These are phyloP conservation scores for Steromphala cineraria DNA, from an alignment of 2,888 invertebrate genomes.

Conservation along the genomic window DNA sequence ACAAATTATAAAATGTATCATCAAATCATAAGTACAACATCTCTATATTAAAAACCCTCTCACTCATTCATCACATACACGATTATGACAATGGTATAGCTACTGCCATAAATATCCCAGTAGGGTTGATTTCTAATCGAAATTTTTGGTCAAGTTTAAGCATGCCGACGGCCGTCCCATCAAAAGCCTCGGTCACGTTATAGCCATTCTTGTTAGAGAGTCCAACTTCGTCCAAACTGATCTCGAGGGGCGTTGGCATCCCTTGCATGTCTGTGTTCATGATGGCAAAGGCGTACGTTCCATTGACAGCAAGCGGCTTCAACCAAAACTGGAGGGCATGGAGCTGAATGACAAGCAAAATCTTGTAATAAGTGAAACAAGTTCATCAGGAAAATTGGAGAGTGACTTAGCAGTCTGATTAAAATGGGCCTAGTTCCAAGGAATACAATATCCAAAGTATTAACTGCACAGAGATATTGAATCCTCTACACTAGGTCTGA, in stretches of 20 bases:
- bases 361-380: not conserved
- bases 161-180: constrained; percentile 39
- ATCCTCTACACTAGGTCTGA: too few relatives aligned
- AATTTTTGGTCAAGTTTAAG: constrained; percentile 38
- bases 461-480: too few relatives aligned
- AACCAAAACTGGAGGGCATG: constrained; percentile 88
- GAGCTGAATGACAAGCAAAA: too few relatives aligned
- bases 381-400: too few relatives aligned
- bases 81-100: not conserved
- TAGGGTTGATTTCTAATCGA: constrained; percentile 10
- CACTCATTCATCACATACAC: not conserved
- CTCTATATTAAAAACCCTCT: too few relatives aligned
- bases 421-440: too few relatives aligned
- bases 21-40: too few relatives aligned
- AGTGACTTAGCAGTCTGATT: not conserved
- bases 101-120: constrained; percentile 23
- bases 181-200: constrained; percentile 53
- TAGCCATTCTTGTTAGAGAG: constrained; percentile 40
- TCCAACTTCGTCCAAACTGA: constrained; percentile 43
- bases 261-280: constrained; percentile 50
- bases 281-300: constrained; percentile 53
- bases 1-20: too few relatives aligned
- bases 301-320: constrained; percentile 74
- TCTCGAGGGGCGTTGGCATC: constrained; percentile 37
- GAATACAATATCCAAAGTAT: too few relatives aligned